Evolutionary conservation across 2,113 vertebrate species (phyloP).

Genomic region (Raja brachyura): DNA sequence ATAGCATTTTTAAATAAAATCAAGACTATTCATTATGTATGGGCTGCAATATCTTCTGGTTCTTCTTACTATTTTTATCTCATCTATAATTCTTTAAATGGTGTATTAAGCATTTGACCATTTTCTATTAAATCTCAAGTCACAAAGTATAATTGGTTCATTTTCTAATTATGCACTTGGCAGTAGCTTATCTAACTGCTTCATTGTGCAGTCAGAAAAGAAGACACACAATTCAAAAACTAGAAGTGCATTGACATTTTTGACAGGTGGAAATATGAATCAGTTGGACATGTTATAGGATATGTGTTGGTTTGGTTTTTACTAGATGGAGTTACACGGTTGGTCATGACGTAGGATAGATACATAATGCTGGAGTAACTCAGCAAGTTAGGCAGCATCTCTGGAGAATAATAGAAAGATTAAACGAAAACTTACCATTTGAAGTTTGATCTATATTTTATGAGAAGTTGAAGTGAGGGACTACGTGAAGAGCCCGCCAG

Average conservation of each 20-base stretch:
- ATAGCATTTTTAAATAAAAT: slow-evolving; percentile 9
- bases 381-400: no score
- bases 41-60: neutral
- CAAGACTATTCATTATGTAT: neutral
- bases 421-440: no score
- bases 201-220: neutral
- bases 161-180: slow-evolving; percentile 4
- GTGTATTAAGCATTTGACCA: neutral
- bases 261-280: neutral
- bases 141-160: neutral
- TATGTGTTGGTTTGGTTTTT: no score
- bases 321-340: no score
- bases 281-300: neutral
- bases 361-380: no score
- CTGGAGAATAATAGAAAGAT: no score
- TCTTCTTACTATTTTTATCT: neutral
- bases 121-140: neutral
- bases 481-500: no score
- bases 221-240: neutral
- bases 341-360: no score
- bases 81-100: neutral
- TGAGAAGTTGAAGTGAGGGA: no score
- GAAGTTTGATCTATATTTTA: no score
- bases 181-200: neutral
- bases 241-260: neutral